A percentile compares a stretch with the other conserved stretches of the same genome.
phyloP scores from a whole-genome alignment of 2,797 vertebrate species.

The Phyllotis vaccarum region DNA sequence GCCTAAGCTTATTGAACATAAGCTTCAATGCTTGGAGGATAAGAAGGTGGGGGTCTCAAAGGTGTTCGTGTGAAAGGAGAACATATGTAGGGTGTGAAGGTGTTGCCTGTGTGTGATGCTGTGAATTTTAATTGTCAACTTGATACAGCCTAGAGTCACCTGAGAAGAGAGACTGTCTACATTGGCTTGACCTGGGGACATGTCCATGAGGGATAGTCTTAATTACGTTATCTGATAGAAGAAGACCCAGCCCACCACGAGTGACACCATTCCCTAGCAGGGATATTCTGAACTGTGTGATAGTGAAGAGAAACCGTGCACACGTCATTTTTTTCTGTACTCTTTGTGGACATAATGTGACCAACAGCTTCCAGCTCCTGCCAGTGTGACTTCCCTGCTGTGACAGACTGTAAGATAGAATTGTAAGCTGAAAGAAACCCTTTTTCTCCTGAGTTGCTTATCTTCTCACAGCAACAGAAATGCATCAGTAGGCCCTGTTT shows the following conservation, averaged over 20 bases:
- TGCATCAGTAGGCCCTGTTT: slow-evolving; percentile 57
- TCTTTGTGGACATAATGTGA: not conserved
- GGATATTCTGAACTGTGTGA: not conserved
- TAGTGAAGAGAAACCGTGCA: not conserved
- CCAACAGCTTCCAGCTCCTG: not conserved
- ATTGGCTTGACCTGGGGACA: not conserved
- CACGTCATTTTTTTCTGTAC: not conserved
- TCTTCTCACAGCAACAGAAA: not conserved
- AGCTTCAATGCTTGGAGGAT: not conserved
- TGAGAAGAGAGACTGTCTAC: not conserved
- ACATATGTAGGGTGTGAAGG: not conserved
- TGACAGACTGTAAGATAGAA: not conserved
- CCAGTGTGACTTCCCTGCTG: not conserved
- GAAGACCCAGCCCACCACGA: not conserved
- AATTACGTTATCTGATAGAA: not conserved
- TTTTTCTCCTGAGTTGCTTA: not conserved
- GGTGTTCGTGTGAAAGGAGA: slow-evolving; percentile 63
- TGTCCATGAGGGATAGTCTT: not conserved
- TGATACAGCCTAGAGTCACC: not conserved
- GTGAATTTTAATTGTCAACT: not conserved
- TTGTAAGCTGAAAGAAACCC: not conserved
- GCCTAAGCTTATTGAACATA: not conserved
- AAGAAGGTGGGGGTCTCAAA: slow-evolving; percentile 44
- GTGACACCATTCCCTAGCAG: not conserved
- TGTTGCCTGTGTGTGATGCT: slow-evolving; percentile 18